Percentiles rank a stretch among this genome's conserved stretches.
phyloP scores from a whole-genome alignment of 2,797 vertebrate genomes.

The Etheostoma nigrum region DNA sequence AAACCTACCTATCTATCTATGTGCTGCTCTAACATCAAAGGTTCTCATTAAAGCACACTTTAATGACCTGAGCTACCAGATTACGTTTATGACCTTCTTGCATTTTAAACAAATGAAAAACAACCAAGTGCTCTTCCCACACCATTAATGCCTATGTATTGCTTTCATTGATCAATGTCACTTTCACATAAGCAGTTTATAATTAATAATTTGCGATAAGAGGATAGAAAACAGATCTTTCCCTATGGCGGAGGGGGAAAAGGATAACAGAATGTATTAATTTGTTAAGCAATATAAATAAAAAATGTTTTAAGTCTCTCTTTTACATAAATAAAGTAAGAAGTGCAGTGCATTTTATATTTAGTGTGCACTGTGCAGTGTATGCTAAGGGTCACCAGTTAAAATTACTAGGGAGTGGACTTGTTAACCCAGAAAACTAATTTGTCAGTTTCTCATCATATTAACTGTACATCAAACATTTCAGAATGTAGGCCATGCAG shows the following conservation, averaged over 20 bases:
- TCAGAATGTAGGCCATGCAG: constrained; percentile 30
- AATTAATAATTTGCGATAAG: constrained; percentile 77
- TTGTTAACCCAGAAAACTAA: constrained; percentile 54
- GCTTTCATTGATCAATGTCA: constrained; percentile 82
- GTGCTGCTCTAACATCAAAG: constrained; percentile 52
- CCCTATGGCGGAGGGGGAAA: constrained; percentile 40
- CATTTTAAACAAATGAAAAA: constrained; percentile 76
- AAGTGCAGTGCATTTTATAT: constrained; percentile 26
- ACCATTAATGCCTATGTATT: constrained; percentile 80
- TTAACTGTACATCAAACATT: constrained; percentile 48
- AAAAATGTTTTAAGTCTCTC: constrained; percentile 15
- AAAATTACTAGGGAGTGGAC: constrained; percentile 39
- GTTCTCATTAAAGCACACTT: constrained; percentile 66
- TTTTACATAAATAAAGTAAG: constrained; percentile 20
- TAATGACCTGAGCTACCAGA: constrained; percentile 70
- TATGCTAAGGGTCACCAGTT: constrained; percentile 43
- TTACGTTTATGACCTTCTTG: constrained; percentile 73
- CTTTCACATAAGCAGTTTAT: constrained; percentile 76
- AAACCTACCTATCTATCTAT: constrained; percentile 59
- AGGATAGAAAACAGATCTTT: constrained; percentile 65
- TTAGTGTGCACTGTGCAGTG: constrained; percentile 9
- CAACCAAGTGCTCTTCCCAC: constrained; percentile 68
- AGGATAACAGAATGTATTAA: constrained; percentile 58
- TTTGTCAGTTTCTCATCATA: constrained; percentile 54
- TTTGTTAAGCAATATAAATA: constrained; percentile 29